Evolutionary conservation across 2,113 vertebrate genomes (phyloP).

Genomic region (Alaudala cheleensis): DNA sequence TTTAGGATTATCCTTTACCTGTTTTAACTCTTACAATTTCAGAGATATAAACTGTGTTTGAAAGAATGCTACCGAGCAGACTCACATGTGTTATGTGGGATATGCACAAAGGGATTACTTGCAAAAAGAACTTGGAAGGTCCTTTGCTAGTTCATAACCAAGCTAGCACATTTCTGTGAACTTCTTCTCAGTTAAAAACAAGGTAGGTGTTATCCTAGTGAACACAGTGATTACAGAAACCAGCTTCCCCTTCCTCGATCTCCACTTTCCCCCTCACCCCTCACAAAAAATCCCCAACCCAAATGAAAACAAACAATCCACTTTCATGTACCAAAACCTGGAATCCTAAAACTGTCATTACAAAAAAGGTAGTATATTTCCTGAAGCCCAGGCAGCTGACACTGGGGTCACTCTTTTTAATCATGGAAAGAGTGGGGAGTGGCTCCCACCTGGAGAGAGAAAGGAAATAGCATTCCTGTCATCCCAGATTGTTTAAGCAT

Average conservation of each 20-base stretch:
- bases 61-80: neutral
- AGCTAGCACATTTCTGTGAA: neutral
- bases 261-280: fast-evolving
- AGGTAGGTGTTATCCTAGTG: neutral
- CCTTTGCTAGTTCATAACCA: neutral
- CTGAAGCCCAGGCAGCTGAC: neutral
- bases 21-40: neutral
- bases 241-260: neutral
- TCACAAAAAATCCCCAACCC: fast-evolving
- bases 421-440: neutral
- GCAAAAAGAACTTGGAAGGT: neutral
- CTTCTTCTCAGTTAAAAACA: neutral
- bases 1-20: neutral
- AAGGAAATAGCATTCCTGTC: conserved; percentile 14
- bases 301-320: neutral
- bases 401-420: neutral
- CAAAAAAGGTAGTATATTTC: neutral
- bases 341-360: neutral
- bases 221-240: neutral
- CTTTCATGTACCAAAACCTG: neutral
- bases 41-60: neutral
- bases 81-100: fast-evolving
- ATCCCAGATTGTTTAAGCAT: neutral
- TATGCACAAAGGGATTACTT: neutral
- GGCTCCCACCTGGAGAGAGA: conserved; percentile 23